These are phyloP conservation scores for Homarus gammarus DNA, from an alignment of 2,888 invertebrate genomes.

Conservation along the genomic window DNA sequence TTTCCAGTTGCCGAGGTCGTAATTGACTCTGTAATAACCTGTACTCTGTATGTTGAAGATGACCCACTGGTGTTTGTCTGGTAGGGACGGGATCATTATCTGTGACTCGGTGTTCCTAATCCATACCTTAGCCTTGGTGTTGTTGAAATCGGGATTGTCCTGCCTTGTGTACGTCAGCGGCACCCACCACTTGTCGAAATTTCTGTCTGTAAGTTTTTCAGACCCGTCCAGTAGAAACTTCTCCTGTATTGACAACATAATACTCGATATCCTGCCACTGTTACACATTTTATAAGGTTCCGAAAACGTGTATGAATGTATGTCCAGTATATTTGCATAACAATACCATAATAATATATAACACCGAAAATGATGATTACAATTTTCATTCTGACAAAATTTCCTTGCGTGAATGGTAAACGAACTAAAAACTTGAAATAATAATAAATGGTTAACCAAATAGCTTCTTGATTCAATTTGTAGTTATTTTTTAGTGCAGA, in stretches of 20 bases:
- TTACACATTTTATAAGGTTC: no score
- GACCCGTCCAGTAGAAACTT: not conserved
- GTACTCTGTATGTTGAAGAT: constrained; percentile 90
- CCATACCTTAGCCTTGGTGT: constrained; percentile 82
- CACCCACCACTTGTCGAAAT: constrained; percentile 82
- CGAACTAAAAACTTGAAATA: no score
- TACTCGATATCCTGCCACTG: no score
- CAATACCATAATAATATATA: no score
- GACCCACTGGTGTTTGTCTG: constrained; percentile 81
- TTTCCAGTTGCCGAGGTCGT: constrained; percentile 88
- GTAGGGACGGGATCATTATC: constrained; percentile 26
- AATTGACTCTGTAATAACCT: constrained; percentile 84
- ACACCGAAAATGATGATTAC: no score
- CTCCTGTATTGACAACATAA: constrained; percentile 3
- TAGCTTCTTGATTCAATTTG: no score
- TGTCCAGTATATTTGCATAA: no score
- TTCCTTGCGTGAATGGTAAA: no score
- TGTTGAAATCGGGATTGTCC: constrained; percentile 81
- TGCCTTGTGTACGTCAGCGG: constrained; percentile 83
- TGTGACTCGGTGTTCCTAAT: constrained; percentile 77
- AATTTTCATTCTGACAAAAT: no score
- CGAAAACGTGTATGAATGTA: no score
- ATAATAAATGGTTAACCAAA: no score
- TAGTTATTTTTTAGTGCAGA: no score
- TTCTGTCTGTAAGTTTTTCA: not conserved